Conservation (phyloP, 2,888 invertebrate species). For the Sisyra nigra region DNA sequence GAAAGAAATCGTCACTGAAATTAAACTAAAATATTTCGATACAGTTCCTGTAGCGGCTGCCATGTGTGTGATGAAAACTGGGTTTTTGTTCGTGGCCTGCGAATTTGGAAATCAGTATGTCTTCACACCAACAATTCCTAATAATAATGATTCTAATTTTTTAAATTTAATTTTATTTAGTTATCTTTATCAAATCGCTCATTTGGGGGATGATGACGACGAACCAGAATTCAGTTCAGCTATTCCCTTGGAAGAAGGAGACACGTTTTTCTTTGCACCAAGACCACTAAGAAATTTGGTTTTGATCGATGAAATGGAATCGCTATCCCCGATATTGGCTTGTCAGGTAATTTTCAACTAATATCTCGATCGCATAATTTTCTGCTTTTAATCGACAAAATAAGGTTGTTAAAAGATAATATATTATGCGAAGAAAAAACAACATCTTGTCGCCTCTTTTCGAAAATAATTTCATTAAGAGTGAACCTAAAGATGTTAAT, state of each 20-base stretch:
- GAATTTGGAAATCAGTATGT: slow-evolving; percentile 99
- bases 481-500: no score
- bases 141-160: not conserved
- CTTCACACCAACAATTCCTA: slow-evolving; percentile 8
- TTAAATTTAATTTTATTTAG: slow-evolving; percentile 32
- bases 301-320: slow-evolving; percentile 92
- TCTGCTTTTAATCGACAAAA: not conserved
- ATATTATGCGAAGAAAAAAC: no score
- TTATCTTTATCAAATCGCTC: slow-evolving; percentile 97
- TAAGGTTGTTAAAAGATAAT: not conserved
- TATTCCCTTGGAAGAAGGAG: slow-evolving; percentile 96
- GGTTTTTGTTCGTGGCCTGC: slow-evolving; percentile 94
- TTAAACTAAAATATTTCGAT: slow-evolving; percentile 97
- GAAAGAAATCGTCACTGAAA: slow-evolving; percentile 96
- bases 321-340: slow-evolving; percentile 77
- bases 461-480: slow-evolving; percentile 1
- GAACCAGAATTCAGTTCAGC: slow-evolving; percentile 98
- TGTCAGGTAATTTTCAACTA: slow-evolving; percentile 37
- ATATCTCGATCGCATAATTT: not conserved
- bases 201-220: slow-evolving; percentile 96
- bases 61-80: slow-evolving; percentile 97
- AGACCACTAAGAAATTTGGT: slow-evolving; percentile 86
- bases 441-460: no score
- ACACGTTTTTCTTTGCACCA: slow-evolving; percentile 97
- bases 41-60: slow-evolving; percentile 94